Evolutionary conservation across 2,113 vertebrate genomes (phyloP).

Genomic region (Pluvialis apricaria): DNA sequence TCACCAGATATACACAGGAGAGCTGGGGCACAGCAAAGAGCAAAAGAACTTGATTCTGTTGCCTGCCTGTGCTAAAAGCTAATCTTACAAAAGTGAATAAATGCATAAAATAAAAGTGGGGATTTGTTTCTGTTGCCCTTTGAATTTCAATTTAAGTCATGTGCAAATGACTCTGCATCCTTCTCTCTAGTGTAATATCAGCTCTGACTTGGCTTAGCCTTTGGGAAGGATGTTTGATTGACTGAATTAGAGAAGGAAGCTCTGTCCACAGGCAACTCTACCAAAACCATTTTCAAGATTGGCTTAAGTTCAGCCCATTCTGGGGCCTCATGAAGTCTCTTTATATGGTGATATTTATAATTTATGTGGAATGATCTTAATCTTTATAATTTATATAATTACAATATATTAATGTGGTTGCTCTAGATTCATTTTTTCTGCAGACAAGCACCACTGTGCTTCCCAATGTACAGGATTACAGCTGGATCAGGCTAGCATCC

Average conservation of each 20-base stretch:
- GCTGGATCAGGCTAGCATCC: neutral
- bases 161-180: neutral
- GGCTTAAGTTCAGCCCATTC: neutral
- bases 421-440: neutral
- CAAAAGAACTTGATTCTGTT: neutral
- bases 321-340: neutral
- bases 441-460: neutral
- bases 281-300: conserved; percentile 1
- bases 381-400: neutral
- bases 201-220: conserved; percentile 1
- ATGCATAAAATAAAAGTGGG: neutral
- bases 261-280: neutral
- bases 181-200: neutral
- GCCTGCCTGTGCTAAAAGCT: neutral
- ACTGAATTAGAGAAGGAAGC: neutral
- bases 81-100: neutral
- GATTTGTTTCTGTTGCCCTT: neutral
- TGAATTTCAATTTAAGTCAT: neutral
- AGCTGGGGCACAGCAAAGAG: neutral
- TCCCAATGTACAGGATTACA: neutral
- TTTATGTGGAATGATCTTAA: neutral
- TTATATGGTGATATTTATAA: neutral
- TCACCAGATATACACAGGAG: neutral
- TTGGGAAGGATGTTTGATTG: neutral
- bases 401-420: neutral